Evolutionary conservation across 2,113 vertebrate genomes (phyloP), one percentile per base, ranked within the genome.

Genomic region (Calypte anna): DNA sequence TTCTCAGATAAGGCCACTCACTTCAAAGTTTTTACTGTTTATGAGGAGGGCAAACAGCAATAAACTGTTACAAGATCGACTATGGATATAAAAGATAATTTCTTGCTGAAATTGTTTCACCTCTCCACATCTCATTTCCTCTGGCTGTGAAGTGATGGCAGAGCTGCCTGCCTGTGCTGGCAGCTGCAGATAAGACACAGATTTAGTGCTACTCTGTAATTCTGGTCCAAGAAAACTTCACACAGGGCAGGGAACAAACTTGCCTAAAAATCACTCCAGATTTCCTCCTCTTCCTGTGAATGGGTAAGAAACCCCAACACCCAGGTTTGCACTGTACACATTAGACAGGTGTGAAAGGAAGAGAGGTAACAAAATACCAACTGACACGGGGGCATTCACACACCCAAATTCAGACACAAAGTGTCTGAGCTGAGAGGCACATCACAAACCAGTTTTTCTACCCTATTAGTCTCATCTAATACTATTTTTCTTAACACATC

Each of bases 361-460:
- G 36, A 82, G 43, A 62, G 43, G 66, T 21, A 87, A 87, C n/a
- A 73, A 77, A 82, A 59, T 20, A 31, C 33, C 1, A 0, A 58
- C 36, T 82, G 55, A 80, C 38, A 67, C 10, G 16, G 11, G 30
- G 51, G 43, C 20, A 77, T 88, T 90, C 44, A 55, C 88, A 94
- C 72, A 43, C 51, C 55, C 67, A 51, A 82, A 88, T 72, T 88
- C 82, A 63, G 70, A 74, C 43, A 77, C 1, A 1, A 88, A 95
- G 15, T 59, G 33, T 73, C 82, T 90, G 85, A 80, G 58, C 31
- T 12, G 25, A 80, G 57, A 77, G 90, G 67, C 20, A 74, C 51
- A 88, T 67, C 48, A 66, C 76, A 81, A 95, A 95, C 72, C 76
- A 92, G 90, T 86, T 94, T 94, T 88, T 90, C 90, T 86, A 70